Base-by-base conservation (phyloP, 2,797 vertebrate genomes). In the Typhlichthys eigenmanni region DNA sequence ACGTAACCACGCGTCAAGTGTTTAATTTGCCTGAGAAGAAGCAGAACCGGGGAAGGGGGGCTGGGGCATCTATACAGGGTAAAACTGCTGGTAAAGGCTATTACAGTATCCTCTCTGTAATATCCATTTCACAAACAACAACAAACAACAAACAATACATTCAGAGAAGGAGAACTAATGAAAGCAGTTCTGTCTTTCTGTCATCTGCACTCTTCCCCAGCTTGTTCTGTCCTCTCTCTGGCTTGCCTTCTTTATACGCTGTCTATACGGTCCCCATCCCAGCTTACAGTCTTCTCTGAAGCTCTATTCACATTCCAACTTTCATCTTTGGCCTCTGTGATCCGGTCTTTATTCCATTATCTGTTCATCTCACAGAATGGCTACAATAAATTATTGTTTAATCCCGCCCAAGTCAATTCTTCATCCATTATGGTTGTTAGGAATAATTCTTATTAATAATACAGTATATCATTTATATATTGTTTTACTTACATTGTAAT, bases 41-140 rank as follows among this genome's bases (percentile, higher is more conserved):
- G 72, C 72, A 84, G 72, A 84, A 86, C 71, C 60, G 38, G 56
- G 68, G 79, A 29, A 29, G 24, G 24, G 24, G 24, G 24, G 4
- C 24, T 29, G 24, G 73, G 69, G 80, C 70, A 84, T 82, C 88
- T 85, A 83, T 69, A 77, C 72, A 50, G 75, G 59, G 66, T 63
- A 56, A 81, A 85, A 81, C 74, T 80, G 81, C 81, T 61, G 66
- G 87, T 89, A 82, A 87, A 85, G 71, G 78, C 86, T 77, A 81
- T 83, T 85, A 87, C 81, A 29, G 24, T 29, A 29, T 29, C 72
- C 81, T 75, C 6, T 5, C 70, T 73, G 79, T 85, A 85, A 85
- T 84, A 88, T 87, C 84, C 74, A 86, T 88, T 85, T 87, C 69
- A 74, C 74, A 78, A 83, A 88, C 82, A 86, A 83, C 16, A 17